Conservation (phyloP, 2,888 invertebrate species). For the Gerris lacustris region DNA sequence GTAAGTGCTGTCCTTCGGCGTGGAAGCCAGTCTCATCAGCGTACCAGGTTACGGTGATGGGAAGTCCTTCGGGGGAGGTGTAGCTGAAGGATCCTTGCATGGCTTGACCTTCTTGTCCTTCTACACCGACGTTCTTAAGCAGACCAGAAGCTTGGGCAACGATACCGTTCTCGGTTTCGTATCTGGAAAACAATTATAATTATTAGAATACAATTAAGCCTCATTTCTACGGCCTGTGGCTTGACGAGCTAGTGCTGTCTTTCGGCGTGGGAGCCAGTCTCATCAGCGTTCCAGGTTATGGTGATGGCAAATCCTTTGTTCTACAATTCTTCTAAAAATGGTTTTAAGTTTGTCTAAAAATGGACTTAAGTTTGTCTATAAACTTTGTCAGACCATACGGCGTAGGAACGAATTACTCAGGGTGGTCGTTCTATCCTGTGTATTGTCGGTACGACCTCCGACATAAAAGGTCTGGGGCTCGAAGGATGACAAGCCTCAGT, state of each 20-base stretch:
- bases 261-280: slow-evolving; percentile 54
- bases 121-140: neutral
- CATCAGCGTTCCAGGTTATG: slow-evolving; percentile 44
- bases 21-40: slow-evolving; percentile 60
- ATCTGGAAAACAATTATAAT: slow-evolving; percentile 15
- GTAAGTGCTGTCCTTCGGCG: slow-evolving; percentile 41
- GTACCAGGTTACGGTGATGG: slow-evolving; percentile 32
- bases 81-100: slow-evolving; percentile 30
- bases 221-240: slow-evolving; percentile 39
- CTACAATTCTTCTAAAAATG: too few relatives aligned
- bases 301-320: slow-evolving; percentile 29
- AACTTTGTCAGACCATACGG: too few relatives aligned
- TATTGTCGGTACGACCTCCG: too few relatives aligned
- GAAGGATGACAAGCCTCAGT: too few relatives aligned
- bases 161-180: slow-evolving; percentile 20
- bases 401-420: too few relatives aligned
- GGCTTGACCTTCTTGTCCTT: neutral
- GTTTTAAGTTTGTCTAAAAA: too few relatives aligned
- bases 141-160: neutral
- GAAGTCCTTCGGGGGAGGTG: slow-evolving; percentile 30
- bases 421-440: too few relatives aligned
- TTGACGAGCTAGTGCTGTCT: slow-evolving; percentile 36
- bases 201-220: too few relatives aligned
- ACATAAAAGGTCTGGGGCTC: too few relatives aligned
- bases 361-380: too few relatives aligned